Percentiles rank a stretch among this genome's conserved stretches.
These are phyloP conservation scores for Ahaetulla prasina DNA, from an alignment of 2,113 vertebrate species.

Conservation along the genomic window DNA sequence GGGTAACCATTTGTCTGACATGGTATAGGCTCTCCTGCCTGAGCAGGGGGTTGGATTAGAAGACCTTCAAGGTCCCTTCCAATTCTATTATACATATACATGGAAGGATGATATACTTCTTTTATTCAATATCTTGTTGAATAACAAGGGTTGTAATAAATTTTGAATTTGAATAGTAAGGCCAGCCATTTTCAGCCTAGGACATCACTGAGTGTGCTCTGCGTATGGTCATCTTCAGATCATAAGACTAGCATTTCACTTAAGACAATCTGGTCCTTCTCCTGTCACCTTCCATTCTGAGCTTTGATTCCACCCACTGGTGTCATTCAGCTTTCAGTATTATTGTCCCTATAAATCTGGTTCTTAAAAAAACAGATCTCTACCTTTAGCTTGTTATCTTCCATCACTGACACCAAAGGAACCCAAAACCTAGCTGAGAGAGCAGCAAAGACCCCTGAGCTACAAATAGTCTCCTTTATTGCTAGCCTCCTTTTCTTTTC, in stretches of 20 bases:
- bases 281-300: neutral
- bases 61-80: neutral
- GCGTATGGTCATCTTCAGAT: neutral
- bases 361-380: neutral
- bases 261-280: neutral
- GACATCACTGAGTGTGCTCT: neutral
- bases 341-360: neutral
- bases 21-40: no score
- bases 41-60: no score
- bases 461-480: neutral
- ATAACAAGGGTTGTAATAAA: neutral
- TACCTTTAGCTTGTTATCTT: neutral
- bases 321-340: neutral
- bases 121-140: neutral
- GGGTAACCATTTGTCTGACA: neutral
- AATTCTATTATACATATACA: neutral
- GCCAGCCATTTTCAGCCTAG: neutral
- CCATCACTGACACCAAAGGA: neutral
- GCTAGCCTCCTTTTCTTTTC: neutral
- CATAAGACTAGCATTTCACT: neutral
- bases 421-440: neutral
- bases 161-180: neutral
- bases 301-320: neutral
- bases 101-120: neutral
- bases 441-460: neutral